Evolutionary conservation across 64 coral and sea anemone genomes (phyloP).

Genomic region (Cladopsammia gracilis): DNA sequence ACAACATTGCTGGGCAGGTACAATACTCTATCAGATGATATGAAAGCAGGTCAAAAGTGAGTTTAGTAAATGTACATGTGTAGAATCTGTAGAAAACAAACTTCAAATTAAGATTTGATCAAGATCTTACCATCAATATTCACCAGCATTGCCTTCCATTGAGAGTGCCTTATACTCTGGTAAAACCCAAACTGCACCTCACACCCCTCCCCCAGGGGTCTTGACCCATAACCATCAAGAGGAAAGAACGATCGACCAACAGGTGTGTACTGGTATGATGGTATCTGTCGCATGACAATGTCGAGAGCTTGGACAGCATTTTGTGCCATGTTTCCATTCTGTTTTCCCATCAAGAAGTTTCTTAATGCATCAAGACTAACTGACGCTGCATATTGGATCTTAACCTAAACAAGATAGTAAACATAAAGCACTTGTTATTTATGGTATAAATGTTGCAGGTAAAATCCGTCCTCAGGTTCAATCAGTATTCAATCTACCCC

Average conservation of each 20-base stretch:
- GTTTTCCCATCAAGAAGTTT: conserved; percentile 60
- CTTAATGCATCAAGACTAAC: conserved; percentile 66
- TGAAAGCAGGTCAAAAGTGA: no score
- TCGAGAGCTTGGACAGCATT: conserved; percentile 79
- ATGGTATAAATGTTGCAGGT: no score
- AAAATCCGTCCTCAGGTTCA: no score
- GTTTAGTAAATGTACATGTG: not conserved
- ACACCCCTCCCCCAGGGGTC: conserved; percentile 81
- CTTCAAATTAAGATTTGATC: no score
- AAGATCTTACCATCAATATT: conserved; percentile 93
- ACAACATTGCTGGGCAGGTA: no score
- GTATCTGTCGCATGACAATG: conserved; percentile 83
- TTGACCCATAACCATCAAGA: not conserved
- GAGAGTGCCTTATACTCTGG: conserved; percentile 84
- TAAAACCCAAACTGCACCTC: conserved; percentile 91
- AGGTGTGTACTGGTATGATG: conserved; percentile 60
- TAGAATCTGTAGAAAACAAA: not conserved
- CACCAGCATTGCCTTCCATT: conserved; percentile 93
- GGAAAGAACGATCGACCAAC: conserved; percentile 90
- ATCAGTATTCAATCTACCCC: no score
- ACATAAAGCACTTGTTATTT: not conserved
- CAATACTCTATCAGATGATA: no score
- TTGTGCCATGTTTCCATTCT: conserved; percentile 42
- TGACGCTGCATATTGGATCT: conserved; percentile 86
- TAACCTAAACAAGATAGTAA: conserved; percentile 41